Base-by-base conservation (phyloP, 2,888 invertebrate genomes). In the Hyles lineata region DNA sequence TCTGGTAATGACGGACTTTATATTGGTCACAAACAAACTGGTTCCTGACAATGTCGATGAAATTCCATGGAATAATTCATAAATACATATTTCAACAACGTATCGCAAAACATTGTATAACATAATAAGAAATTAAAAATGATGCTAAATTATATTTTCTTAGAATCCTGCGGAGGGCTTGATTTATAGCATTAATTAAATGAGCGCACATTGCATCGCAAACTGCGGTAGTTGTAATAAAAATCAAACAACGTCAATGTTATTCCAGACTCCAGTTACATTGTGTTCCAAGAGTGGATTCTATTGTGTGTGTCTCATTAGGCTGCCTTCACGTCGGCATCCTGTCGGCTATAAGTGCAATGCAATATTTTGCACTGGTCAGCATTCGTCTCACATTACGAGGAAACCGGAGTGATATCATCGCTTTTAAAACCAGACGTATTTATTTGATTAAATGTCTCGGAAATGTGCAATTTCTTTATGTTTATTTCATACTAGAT, bases 251-350 rank as follows among this genome's bases (percentile, higher is more conserved):
- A 63, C 21, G 63, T 63, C 63, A 43, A 63, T 43, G 32, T 63
- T 63, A 43, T 63, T 43, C 43, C 63, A 63, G 35, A 43, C 63
- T 43, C 77, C 73, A 72, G 73, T 73, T 79, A 75, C 76, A 76
- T 76, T 80, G 78, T 76, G 77, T 74, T 74, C 75, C 72, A 72
- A 72, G 75, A 76, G 73, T 61, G 72, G 75, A 80, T 79, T 78
- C 80, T 77, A 72, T 70, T 63, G 72, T 72, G 74, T 74, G 63
- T 63, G 35, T 76, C 77, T 83, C 79, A 77, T 79, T 79, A 76
- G 77, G 76, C 72, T 74, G 78, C 77, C 72, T 75, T 60, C 77
- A 76, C 74, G 75, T 76, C 71, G 72, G 50, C 60, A 21, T 63
- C 63, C 71, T 63, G 70, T 73, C 73, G 74, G 75, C 75, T 76